Evolutionary conservation across 2,113 vertebrate genomes (phyloP).

Genomic region (Cyprinus carpio): DNA sequence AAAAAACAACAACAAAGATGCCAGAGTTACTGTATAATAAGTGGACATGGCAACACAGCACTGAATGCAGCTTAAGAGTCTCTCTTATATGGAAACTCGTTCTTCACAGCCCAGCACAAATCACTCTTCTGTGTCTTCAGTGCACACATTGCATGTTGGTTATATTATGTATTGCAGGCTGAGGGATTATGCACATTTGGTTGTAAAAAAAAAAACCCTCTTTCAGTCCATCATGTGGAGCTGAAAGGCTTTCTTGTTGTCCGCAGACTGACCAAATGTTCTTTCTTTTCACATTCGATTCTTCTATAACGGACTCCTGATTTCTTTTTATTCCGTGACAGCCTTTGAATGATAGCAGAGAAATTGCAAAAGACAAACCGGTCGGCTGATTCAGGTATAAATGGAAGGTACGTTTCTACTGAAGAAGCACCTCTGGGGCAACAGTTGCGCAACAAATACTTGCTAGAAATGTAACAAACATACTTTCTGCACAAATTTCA

Average conservation of each 20-base stretch:
- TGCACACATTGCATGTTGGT: constrained; percentile 8
- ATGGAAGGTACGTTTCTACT: background rate
- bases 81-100: background rate
- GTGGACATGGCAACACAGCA: background rate
- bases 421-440: background rate
- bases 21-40: background rate
- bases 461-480: background rate
- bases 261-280: background rate
- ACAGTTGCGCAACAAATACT: background rate
- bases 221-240: background rate
- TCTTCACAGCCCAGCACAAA: constrained; percentile 3
- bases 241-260: constrained; percentile 32
- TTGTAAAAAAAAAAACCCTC: background rate
- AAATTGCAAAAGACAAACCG: background rate
- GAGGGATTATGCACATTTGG: constrained; percentile 14
- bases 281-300: background rate
- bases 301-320: background rate
- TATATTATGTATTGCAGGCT: background rate
- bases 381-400: background rate
- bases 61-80: background rate
- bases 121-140: constrained; percentile 3
- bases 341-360: background rate
- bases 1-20: background rate
- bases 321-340: background rate
- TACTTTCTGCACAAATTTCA: background rate